Base-by-base conservation (phyloP, 2,888 invertebrate genomes). In the Zootermopsis nevadensis region DNA sequence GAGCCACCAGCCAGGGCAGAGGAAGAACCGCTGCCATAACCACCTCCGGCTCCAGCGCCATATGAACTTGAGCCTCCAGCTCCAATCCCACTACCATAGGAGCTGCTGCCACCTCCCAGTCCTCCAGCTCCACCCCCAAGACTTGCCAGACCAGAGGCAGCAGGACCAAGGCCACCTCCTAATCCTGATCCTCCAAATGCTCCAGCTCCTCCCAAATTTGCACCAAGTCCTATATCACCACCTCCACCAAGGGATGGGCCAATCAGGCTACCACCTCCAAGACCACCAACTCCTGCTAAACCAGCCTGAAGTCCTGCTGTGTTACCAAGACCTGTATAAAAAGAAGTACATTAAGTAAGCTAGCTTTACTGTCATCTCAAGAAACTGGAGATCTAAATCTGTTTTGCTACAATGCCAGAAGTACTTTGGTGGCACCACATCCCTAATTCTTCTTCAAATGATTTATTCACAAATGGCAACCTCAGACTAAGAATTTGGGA, bases 21-120 rank as follows among this genome's bases (percentile, higher is more conserved):
- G 24, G 88, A 87, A 22, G 89, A 88, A 67, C 89, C 87, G 80
- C 88, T 88, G n/a, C 84, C 83, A 55, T 80, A 77, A 66, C 83
- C 81, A 42, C 81, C 77, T n/a, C 77, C 81, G n/a, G 80, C 38
- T 69, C 76, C 81, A 81, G 27, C 76, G 7, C 38, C 33, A 53
- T 72, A 80, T 12, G 84, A 80, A 12, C 55, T 77, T 15, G 80
- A 30, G 42, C 69, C 69, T 12, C 81, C 82, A 24, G 60, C 80
- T 31, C 83, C 84, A 48, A 83, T 31, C 4, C 80, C 82, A 82
- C 72, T 69, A 35, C 82, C 88, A 82, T 89, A 89, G n/a, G 87
- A 88, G 85, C 88, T 89, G 83, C 88, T 89, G 77, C 88, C 88
- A 30, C 88, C 89, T 86, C 89, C 89, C 2, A 89, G 86, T 85